Conservation (phyloP, 2,113 vertebrate genomes). For the Paramisgurnus dabryanus region DNA sequence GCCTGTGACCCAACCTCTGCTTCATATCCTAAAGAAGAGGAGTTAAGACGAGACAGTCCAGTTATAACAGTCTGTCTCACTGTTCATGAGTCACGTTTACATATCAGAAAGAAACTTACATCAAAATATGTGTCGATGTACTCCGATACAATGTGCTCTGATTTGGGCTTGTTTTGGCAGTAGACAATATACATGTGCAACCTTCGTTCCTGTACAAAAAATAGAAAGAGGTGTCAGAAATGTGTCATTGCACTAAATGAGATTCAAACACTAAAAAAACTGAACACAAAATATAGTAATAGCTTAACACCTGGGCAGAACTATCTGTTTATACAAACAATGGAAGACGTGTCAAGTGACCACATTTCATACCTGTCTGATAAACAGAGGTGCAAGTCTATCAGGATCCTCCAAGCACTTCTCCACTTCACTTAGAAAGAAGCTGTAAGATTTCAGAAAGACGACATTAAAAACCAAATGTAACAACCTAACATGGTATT, state of each 20-base stretch:
- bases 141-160: constrained; percentile 96
- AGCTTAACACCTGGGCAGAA: neutral
- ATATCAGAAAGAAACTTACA: constrained; percentile 70
- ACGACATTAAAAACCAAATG: neutral
- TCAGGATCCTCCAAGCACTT: constrained; percentile 98
- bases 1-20: constrained; percentile 88
- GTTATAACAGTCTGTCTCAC: constrained; percentile 4
- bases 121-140: constrained; percentile 98
- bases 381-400: constrained; percentile 89
- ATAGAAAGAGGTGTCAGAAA: neutral
- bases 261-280: no score
- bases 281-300: no score
- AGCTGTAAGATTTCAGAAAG: constrained; percentile 71
- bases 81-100: constrained; percentile 19
- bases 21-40: constrained; percentile 84
- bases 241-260: neutral
- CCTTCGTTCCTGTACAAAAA: constrained; percentile 85
- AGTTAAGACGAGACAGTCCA: neutral
- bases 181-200: constrained; percentile 98
- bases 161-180: constrained; percentile 99
- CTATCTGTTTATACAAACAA: neutral
- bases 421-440: constrained; percentile 93
- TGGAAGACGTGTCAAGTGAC: neutral
- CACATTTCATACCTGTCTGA: constrained; percentile 85
- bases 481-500: neutral